Evolutionary conservation across 2,797 vertebrate genomes (phyloP).

Genomic region (Thaleichthys pacificus): DNA sequence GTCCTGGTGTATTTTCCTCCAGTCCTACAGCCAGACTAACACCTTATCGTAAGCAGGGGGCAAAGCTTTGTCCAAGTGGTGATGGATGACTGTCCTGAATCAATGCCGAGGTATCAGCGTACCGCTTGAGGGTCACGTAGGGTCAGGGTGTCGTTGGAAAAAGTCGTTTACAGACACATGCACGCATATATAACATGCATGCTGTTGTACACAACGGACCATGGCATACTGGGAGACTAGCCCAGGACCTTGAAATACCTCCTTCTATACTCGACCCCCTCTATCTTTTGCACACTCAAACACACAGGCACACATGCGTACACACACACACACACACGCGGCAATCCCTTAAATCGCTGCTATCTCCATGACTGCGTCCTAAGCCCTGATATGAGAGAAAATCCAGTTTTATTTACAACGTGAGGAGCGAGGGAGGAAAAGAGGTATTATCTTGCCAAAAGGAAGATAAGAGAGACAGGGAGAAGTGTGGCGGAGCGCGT

Average conservation of each 20-base stretch:
- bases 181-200: constrained; percentile 27
- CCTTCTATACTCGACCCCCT: too few relatives aligned
- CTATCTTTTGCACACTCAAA: background rate
- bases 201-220: background rate
- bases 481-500: constrained; percentile 51
- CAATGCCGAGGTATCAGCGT: constrained; percentile 29
- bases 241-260: too few relatives aligned
- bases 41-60: constrained; percentile 1
- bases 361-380: constrained; percentile 60
- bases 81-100: constrained; percentile 54
- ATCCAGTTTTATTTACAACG: constrained; percentile 66
- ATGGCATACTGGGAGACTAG: too few relatives aligned
- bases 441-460: constrained; percentile 58
- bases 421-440: constrained; percentile 41
- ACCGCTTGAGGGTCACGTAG: too few relatives aligned
- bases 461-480: constrained; percentile 63
- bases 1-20: too few relatives aligned
- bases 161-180: background rate
- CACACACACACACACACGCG: constrained; percentile 9
- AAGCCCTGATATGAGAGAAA: constrained; percentile 52
- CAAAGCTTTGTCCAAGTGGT: constrained; percentile 10
- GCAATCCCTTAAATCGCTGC: background rate
- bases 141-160: too few relatives aligned
- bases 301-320: background rate
- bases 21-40: constrained; percentile 4